These are phyloP conservation scores for Theretra japonica DNA, from an alignment of 2,888 invertebrate genomes.

Conservation along the genomic window DNA sequence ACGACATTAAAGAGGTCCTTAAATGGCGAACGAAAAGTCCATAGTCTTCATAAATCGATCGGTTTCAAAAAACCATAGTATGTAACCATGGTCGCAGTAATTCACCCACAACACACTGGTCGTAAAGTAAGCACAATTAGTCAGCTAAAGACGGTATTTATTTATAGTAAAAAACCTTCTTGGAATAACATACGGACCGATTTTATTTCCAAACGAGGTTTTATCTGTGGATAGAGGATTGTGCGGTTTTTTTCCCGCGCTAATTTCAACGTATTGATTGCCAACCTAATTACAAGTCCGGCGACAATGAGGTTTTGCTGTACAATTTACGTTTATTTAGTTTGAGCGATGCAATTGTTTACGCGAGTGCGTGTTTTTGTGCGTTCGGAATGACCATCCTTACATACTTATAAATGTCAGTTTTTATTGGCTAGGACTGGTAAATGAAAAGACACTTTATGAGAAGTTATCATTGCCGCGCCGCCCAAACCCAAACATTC, in stretches of 20 bases:
- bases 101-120: conserved; percentile 63
- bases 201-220: conserved; percentile 68
- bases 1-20: conserved; percentile 46
- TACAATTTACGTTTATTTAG: conserved; percentile 7
- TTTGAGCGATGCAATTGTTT: conserved; percentile 17
- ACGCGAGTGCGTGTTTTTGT: conserved; percentile 3
- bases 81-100: conserved; percentile 72
- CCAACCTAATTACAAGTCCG: conserved; percentile 23
- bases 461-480: too few relatives aligned
- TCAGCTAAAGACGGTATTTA: conserved; percentile 69
- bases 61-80: conserved; percentile 68
- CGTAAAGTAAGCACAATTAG: conserved; percentile 82
- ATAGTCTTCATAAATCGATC: conserved; percentile 71
- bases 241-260: conserved; percentile 19
- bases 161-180: conserved; percentile 64
- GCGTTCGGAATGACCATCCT: neutral
- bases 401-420: neutral
- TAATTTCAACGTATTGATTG: conserved; percentile 27
- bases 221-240: conserved; percentile 45
- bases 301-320: conserved; percentile 23
- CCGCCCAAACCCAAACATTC: too few relatives aligned
- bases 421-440: too few relatives aligned
- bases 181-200: conserved; percentile 57
- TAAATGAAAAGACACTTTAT: too few relatives aligned
- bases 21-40: conserved; percentile 65